Evolutionary conservation across 1,140 invertebrate genomes (phyloP), one percentile per base, ranked within the genome.

Genomic region (Pararge aegeria): DNA sequence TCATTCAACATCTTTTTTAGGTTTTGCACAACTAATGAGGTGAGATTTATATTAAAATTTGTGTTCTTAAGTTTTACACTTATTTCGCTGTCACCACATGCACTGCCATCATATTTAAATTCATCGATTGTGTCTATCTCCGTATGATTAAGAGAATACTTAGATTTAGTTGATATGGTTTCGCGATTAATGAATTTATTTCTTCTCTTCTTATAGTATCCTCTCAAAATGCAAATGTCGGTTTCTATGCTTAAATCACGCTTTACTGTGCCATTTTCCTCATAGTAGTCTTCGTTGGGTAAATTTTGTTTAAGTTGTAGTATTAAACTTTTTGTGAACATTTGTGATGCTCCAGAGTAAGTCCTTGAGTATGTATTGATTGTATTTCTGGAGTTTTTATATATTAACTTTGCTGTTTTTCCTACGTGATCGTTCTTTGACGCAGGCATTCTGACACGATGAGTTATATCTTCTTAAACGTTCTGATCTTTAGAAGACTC

Each of bases 191-290:
- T 55, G 34, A 61, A 20, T 61, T 61, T 71, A 13, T 61, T 70
- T 34, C 56, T 68, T 42, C 76, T 77, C 0, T 48, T 71, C 57
- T 65, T 84, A 30, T 60, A 77, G 62, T 78, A 73, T 9, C 73
- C 70, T 50, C 77, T 73, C 9, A 83, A 34, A 24, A 75, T 68
- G 46, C 82, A 87, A 37, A 81, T 49, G 48, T 83, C 78, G 5
- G 82, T 85, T 71, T 82, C 82, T 2, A 87, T 64, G 29, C 80
- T 79, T 12, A 84, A 61, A 54, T 85, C 81, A 56, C 73, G 70
- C 71, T 84, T 87, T 0, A 75, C 18, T 60, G 64, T 76, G 0
- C 61, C 63, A 29, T 66, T 66, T 1, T 76, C 58, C 20, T 61
- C 56, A 38, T 73, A 76, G 42, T 73, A 72, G 0, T 66, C 50